These are phyloP conservation scores for Drosophila dunni DNA, from an alignment of 1,140 invertebrate species.

Conservation along the genomic window DNA sequence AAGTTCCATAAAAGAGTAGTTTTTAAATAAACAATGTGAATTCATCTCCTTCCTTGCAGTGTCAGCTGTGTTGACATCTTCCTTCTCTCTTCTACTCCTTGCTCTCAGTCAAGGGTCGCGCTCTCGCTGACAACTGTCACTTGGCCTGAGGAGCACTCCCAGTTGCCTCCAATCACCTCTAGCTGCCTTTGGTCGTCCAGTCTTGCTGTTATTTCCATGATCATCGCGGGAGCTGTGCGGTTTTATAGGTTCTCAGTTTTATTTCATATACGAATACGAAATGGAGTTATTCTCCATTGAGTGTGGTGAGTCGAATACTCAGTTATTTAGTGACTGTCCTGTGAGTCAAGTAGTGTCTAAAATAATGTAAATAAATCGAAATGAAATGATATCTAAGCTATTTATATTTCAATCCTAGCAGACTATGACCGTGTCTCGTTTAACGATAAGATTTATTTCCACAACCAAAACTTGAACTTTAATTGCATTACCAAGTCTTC, in stretches of 20 bases:
- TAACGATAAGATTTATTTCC: too few relatives aligned
- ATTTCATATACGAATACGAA: conserved; percentile 43
- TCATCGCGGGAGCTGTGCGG: conserved; percentile 49
- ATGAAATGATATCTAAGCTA: too few relatives aligned
- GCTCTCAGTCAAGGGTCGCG: conserved; percentile 35
- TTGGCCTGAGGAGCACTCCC: conserved; percentile 18
- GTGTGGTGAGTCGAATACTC: conserved; percentile 12
- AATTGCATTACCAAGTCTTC: background rate
- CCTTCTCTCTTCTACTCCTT: background rate
- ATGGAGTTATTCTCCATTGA: conserved; percentile 16
- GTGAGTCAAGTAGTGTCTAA: too few relatives aligned
- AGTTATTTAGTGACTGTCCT: conserved; percentile 30
- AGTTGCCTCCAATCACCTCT: conserved; percentile 5
- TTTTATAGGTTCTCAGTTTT: conserved; percentile 62
- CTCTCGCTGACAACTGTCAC: conserved; percentile 41
- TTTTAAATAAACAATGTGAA: conserved; percentile 66
- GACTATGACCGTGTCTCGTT: too few relatives aligned
- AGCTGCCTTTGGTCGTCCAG: background rate
- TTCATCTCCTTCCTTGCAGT: conserved; percentile 39
- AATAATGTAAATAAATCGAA: too few relatives aligned
- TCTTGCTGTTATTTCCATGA: conserved; percentile 55
- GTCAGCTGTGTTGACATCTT: conserved; percentile 45
- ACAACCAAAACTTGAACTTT: background rate
- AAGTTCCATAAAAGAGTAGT: conserved; percentile 55
- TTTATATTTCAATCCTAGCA: too few relatives aligned